Evolutionary conservation across 2,888 invertebrate genomes (phyloP).

Genomic region (Hypena proboscidalis): DNA sequence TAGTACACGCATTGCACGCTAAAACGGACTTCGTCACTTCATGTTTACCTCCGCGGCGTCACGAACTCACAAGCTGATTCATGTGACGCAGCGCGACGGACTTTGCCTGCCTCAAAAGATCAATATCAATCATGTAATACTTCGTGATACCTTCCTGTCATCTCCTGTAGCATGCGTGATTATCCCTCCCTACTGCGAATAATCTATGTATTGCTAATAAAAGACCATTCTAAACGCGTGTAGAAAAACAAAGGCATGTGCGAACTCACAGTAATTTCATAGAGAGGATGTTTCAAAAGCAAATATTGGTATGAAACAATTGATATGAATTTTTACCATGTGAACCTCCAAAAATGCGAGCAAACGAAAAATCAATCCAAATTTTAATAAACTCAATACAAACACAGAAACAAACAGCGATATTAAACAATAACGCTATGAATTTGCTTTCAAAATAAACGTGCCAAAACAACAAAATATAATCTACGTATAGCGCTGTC

Average conservation of each 20-base stretch:
- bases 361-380: constrained; percentile 44
- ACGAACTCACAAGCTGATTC: constrained; percentile 51
- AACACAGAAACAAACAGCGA: constrained; percentile 53
- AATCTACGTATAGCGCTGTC: constrained; percentile 51
- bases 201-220: constrained; percentile 24
- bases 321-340: constrained; percentile 13
- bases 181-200: constrained; percentile 21
- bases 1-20: too few species aligned
- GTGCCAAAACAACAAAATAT: constrained; percentile 49
- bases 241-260: background rate
- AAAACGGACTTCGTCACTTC: too few species aligned
- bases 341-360: constrained; percentile 18
- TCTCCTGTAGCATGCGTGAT: constrained; percentile 31
- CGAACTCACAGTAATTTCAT: too few species aligned
- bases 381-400: constrained; percentile 55
- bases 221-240: constrained; percentile 2
- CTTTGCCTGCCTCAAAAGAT: constrained; percentile 27
- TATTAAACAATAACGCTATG: constrained; percentile 58
- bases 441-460: constrained; percentile 55
- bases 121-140: constrained; percentile 48
- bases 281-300: constrained; percentile 5
- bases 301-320: constrained; percentile 22
- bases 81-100: constrained; percentile 40
- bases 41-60: constrained; percentile 47
- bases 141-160: constrained; percentile 34